Conservation (phyloP, 2,797 vertebrate species). For the Vireo griseus region DNA sequence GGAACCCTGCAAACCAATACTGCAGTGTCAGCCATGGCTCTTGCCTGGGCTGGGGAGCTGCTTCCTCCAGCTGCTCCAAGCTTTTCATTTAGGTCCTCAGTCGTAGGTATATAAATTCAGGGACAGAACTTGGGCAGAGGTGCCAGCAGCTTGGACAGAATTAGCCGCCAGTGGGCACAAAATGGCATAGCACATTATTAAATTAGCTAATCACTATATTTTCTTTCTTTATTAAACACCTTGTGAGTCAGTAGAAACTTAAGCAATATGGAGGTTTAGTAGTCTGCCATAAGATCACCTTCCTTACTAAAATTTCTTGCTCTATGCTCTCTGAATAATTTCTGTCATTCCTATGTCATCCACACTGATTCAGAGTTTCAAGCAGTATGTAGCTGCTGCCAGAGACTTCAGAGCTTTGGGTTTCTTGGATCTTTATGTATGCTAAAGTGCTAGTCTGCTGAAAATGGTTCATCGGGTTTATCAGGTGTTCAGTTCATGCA, state of each 20-base stretch:
- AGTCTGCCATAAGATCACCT: background rate
- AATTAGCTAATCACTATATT: background rate
- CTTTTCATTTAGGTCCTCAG: background rate
- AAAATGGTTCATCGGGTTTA: background rate
- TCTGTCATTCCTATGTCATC: background rate
- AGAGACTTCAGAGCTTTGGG: background rate
- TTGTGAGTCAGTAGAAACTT: background rate
- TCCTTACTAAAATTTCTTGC: background rate
- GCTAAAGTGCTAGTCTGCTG: background rate
- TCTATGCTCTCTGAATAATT: background rate
- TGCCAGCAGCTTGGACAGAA: background rate
- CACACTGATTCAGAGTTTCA: background rate
- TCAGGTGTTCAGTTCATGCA: background rate
- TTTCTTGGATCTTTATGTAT: background rate
- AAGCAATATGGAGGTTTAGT: background rate
- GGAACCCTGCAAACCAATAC: background rate
- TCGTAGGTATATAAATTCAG: fast-evolving
- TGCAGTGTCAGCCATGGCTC: background rate
- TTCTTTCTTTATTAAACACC: background rate
- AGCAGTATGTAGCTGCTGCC: background rate
- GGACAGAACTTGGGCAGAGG: background rate
- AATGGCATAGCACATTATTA: background rate
- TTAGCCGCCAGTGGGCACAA: background rate
- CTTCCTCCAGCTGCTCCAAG: background rate
- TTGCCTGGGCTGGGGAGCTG: background rate